phyloP scores from a whole-genome alignment of 1,140 invertebrate species.

The Heliothis virescens region DNA sequence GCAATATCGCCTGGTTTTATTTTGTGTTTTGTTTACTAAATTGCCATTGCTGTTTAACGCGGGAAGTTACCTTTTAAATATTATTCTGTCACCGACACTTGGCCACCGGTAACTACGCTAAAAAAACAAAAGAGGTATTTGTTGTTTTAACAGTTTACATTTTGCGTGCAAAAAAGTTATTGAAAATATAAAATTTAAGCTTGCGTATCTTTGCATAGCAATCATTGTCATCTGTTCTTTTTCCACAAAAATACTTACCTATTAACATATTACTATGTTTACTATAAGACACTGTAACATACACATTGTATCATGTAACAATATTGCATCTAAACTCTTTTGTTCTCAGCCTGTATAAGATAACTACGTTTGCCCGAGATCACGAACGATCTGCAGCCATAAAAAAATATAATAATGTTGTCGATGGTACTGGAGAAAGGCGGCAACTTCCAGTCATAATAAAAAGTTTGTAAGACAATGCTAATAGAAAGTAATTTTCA shows the following conservation, averaged over 20 bases:
- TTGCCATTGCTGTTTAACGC: not conserved
- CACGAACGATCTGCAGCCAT: not conserved
- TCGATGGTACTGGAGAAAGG: constrained; percentile 38
- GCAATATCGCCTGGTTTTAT: no score
- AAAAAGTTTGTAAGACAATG: constrained; percentile 34
- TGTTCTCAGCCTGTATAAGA: not conserved
- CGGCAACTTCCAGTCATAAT: constrained; percentile 16
- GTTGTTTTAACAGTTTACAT: no score
- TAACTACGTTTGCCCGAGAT: not conserved
- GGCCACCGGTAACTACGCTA: not conserved
- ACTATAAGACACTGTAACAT: no score
- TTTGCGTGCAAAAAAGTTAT: no score
- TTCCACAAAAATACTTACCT: no score
- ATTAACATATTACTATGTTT: no score
- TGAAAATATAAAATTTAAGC: no score
- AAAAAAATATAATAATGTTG: constrained; percentile 8
- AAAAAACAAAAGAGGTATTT: no score
- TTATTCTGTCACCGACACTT: not conserved
- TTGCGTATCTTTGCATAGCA: no score
- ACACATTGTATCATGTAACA: no score
- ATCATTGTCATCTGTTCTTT: no score
- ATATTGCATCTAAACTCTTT: no score
- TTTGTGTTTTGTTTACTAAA: not conserved
- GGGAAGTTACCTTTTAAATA: not conserved
- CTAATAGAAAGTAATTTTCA: constrained; percentile 29